Base-by-base conservation (phyloP, 2,888 invertebrate species). In the Tyria jacobaeae region DNA sequence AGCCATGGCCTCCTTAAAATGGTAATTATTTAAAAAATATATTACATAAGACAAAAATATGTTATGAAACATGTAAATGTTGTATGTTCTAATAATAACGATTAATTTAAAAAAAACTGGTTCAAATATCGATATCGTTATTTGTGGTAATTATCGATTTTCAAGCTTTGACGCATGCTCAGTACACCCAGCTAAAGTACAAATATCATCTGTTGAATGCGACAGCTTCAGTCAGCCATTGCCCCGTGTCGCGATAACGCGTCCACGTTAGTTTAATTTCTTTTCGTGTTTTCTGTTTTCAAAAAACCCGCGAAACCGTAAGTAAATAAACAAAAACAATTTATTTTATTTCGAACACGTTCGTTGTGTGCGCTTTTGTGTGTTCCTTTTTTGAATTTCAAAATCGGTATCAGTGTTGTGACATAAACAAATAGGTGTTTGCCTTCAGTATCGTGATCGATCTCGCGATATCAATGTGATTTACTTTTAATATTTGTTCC, bases 161-260 rank as follows among this genome's bases (percentile, higher is more conserved):
- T 76, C 82, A 75, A 71, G 78, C 80, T 82, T 82, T 75, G 83
- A 87, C 89, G 85, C 89, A 89, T 81, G 90, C 90, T 90, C 89
- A 83, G 51, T 80, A 64, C 69, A 65, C 75, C 67, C 69, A 62
- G 67, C 64, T 67, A 57, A 71, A 80, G 75, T 88, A 90, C 89
- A 90, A 89, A 90, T 89, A 84, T 86, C 91, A 92, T 91, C 90
- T 91, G 92, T 91, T 91, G 90, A 81, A 80, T 80, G 73, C 59
- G 57, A 65, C 53, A 60, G 68, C 71, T 58, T 84, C 92, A 92
- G 92, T 92, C 92, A 92, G 92, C 92, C 91, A 89, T 84, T 77
- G 76, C 79, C 69, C 60, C 73, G 76, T 72, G 78, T 66, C 82
- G 85, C 75, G 86, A 35, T 24, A 72, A 78, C 85, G 85, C 88